Evolutionary conservation across 2,113 vertebrate genomes (phyloP), one percentile per base, ranked within the genome.

Genomic region (Etheostoma spectabile): DNA sequence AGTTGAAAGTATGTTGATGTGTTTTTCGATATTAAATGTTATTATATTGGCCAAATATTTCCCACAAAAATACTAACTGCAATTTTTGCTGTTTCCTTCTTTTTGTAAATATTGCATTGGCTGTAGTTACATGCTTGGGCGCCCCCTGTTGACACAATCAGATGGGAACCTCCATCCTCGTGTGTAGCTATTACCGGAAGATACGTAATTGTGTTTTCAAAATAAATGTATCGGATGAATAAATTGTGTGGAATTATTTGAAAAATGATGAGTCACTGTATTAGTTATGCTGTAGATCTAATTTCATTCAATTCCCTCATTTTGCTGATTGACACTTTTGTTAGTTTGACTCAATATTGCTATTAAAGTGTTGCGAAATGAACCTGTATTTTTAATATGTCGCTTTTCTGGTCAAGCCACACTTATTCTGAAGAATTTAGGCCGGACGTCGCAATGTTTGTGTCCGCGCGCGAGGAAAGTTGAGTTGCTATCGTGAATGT

Each of bases 341-440:
- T 45, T 18, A 24, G 7, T 56, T 15, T 60, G 7, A 56, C 18
- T 45, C 22, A 35, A 45, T 24, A 70, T 56, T 16, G n/a, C 21
- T 6, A 10, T 38, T 10, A 11, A 42, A 13, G 10, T 65, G 42
- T 64, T 64, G n/a, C 24, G 35, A 45, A n/a, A 62, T 38, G 1
- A 6, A 14, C 2, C 13, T 63, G 21, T 2, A 45, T 14, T 42
- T 38, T 24, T 27, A 27, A 27, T 27, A 3, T 27, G 27, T 27
- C 27, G 8, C 0, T 16, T 14, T 27, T 35, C 42, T 3, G 46
- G 12, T 22, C 15, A 19, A 0, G 4, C n/a, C 3, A 24, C 35
- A 2, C 77, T 84, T 90, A 88, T 72, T 90, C 3, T 86, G 88
- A 85, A 89, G 3, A n/a, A 5, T 2, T 0, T 6, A 12, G 4